Evolutionary conservation across 2,888 invertebrate genomes (phyloP).

Genomic region (Cerastoderma edule): DNA sequence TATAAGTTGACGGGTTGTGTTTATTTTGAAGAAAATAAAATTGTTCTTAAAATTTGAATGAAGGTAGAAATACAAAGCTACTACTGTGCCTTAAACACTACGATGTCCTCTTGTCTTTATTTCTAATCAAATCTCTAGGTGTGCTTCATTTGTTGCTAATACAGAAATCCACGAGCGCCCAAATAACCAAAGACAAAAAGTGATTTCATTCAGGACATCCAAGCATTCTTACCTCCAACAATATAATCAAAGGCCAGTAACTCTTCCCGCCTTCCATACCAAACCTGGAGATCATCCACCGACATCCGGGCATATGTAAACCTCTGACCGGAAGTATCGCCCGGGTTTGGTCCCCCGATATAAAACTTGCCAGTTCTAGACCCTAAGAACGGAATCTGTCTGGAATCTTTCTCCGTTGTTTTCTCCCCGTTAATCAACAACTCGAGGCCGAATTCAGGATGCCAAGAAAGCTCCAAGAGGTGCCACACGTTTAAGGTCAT

Average conservation of each 20-base stretch:
- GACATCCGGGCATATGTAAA: slow-evolving; percentile 69
- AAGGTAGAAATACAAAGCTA: no score
- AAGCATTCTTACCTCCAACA: slow-evolving; percentile 68
- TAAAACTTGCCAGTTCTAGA: slow-evolving; percentile 61
- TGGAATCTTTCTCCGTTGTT: slow-evolving; percentile 45
- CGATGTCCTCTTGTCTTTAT: no score
- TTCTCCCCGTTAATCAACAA: slow-evolving; percentile 73
- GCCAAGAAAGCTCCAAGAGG: slow-evolving; percentile 80
- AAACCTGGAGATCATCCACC: slow-evolving; percentile 78
- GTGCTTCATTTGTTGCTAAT: no score
- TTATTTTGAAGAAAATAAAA: no score
- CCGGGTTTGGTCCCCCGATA: slow-evolving; percentile 74
- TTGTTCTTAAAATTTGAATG: no score
- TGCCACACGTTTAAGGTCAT: slow-evolving; percentile 75
- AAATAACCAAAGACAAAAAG: no score
- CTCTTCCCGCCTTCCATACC: slow-evolving; percentile 75
- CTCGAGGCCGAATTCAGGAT: slow-evolving; percentile 73
- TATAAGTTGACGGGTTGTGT: no score
- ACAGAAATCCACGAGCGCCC: no score
- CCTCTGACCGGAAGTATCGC: slow-evolving; percentile 63
- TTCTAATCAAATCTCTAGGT: no score
- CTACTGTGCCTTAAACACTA: no score
- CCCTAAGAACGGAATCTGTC: slow-evolving; percentile 26
- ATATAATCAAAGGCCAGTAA: slow-evolving; percentile 77
- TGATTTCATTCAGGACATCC: no score